Conservation (phyloP, 2,888 invertebrate genomes). For the Fragum fragum region DNA sequence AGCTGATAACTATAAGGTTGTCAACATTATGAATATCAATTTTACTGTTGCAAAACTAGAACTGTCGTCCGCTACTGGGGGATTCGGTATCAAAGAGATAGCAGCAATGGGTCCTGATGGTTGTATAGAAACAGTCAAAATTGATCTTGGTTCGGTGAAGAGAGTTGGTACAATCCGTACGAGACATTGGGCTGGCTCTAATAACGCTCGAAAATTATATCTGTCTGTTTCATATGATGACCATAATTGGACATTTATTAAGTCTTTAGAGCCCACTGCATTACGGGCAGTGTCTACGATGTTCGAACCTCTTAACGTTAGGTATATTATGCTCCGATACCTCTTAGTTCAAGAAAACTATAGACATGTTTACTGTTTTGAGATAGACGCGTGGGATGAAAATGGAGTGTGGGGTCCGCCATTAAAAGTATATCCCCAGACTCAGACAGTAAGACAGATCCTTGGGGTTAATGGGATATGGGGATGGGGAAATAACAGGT, state of each 20-base stretch:
- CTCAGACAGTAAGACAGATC: slow-evolving; percentile 60
- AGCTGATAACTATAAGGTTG: slow-evolving; percentile 63
- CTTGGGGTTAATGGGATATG: slow-evolving; percentile 79
- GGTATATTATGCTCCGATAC: slow-evolving; percentile 67
- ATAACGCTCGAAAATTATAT: slow-evolving; percentile 43
- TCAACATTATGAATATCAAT: slow-evolving; percentile 44
- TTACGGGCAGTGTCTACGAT: slow-evolving; percentile 64
- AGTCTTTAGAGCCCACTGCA: slow-evolving; percentile 62
- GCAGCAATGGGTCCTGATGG: slow-evolving; percentile 63
- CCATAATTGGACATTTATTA: slow-evolving; percentile 48
- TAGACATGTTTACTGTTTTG: slow-evolving; percentile 71
- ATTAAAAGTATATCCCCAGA: slow-evolving; percentile 57
- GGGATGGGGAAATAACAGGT: slow-evolving; percentile 75
- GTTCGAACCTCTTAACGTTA: slow-evolving; percentile 36
- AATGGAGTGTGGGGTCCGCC: slow-evolving; percentile 64
- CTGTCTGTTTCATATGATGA: slow-evolving; percentile 66
- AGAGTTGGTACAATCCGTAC: slow-evolving; percentile 65
- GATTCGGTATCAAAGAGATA: slow-evolving; percentile 65
- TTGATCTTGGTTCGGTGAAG: slow-evolving; percentile 61
- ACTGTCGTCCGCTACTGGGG: slow-evolving; percentile 47
- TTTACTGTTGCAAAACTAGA: slow-evolving; percentile 46
- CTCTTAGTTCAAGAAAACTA: slow-evolving; percentile 46
- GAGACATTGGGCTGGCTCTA: slow-evolving; percentile 70
- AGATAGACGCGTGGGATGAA: slow-evolving; percentile 73
- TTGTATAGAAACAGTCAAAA: slow-evolving; percentile 59